A percentile compares a stretch with the other conserved stretches of the same genome.
Conservation (phyloP, 2,797 vertebrate species). For the Philypnodon macrostomus region DNA sequence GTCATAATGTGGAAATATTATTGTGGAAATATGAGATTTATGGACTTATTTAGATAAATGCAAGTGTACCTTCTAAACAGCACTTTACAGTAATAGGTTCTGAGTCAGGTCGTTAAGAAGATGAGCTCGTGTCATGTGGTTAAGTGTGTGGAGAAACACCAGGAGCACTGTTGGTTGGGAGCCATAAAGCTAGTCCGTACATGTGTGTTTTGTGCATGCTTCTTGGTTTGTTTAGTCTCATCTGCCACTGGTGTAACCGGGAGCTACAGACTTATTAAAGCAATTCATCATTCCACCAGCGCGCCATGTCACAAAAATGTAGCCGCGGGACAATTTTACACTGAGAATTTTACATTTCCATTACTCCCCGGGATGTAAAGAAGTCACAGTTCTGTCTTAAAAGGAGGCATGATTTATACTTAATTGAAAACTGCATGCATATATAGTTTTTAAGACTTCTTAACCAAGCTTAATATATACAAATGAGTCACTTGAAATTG, state of each 20-base stretch:
- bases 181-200: constrained; percentile 53
- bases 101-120: neutral
- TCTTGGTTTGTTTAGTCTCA: constrained; percentile 62
- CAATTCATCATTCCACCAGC: constrained; percentile 61
- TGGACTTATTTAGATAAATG: too few species aligned
- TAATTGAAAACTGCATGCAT: too few species aligned
- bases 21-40: too few species aligned
- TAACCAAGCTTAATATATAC: too few species aligned
- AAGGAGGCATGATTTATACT: neutral
- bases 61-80: neutral
- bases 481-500: too few species aligned
- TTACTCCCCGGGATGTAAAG: neutral
- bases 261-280: constrained; percentile 71
- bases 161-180: constrained; percentile 6
- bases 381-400: neutral
- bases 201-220: constrained; percentile 54
- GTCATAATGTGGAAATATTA: too few species aligned
- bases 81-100: neutral
- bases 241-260: constrained; percentile 55
- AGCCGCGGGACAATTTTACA: constrained; percentile 28
- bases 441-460: too few species aligned
- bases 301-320: constrained; percentile 30
- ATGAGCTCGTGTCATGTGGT: neutral
- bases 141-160: constrained; percentile 9
- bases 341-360: neutral